A percentile compares a stretch with the other conserved stretches of the same genome.
Conservation (phyloP, 2,113 vertebrate species). For the Craseonycteris thonglongyai region DNA sequence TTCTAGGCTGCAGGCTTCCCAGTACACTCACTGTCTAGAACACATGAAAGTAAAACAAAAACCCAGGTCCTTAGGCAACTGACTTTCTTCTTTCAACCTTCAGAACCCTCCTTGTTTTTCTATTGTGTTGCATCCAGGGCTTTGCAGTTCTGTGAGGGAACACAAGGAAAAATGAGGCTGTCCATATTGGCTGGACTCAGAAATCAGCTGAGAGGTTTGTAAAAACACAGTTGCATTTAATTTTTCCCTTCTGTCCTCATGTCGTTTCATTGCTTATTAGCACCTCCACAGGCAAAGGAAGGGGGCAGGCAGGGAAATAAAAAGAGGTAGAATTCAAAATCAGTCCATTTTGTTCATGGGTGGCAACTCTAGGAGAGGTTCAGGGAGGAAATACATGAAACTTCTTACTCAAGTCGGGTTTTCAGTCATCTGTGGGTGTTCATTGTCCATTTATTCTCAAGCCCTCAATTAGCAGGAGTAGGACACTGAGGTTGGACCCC, state of each 20-base stretch:
- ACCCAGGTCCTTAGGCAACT: background rate
- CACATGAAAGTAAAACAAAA: background rate
- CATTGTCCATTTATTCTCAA: background rate
- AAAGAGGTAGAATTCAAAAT: background rate
- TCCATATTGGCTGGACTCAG: background rate
- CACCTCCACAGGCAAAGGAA: background rate
- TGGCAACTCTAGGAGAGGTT: background rate
- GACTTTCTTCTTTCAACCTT: background rate
- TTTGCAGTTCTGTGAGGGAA: background rate
- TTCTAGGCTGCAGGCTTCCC: background rate
- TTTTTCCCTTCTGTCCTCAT: background rate
- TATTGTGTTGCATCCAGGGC: no score
- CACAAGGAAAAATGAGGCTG: background rate
- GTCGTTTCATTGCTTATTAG: background rate
- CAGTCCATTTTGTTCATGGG: background rate
- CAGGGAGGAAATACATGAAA: background rate
- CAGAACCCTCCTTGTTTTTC: background rate
- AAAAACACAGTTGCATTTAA: background rate
- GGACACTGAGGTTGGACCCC: background rate
- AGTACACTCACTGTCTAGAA: background rate
- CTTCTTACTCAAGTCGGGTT: slow-evolving; percentile 10
- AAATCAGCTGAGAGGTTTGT: background rate
- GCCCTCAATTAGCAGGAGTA: background rate
- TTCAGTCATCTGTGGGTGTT: background rate
- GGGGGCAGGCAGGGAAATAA: background rate